phyloP scores from a whole-genome alignment of 2,797 vertebrate species.

The Glossophaga mutica region DNA sequence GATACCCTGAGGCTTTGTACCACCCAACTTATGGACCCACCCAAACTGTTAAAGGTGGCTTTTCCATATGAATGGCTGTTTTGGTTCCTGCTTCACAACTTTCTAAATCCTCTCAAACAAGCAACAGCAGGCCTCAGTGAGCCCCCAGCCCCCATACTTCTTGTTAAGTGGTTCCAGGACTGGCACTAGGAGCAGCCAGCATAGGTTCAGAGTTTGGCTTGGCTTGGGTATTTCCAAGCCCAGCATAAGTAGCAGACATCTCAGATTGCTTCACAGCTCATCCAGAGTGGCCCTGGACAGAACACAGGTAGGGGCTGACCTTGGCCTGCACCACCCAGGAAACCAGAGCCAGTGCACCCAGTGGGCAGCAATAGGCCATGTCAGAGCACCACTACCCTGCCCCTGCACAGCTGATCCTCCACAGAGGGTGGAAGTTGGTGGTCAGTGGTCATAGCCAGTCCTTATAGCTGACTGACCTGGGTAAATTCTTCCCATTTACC shows the following conservation, averaged over 20 bases:
- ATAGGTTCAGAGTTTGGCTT: neutral
- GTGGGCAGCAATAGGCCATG: neutral
- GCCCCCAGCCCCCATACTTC: neutral
- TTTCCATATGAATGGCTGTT: neutral
- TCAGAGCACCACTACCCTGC: neutral
- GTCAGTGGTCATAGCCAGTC: neutral
- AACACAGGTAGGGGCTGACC: neutral
- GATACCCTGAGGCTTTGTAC: neutral
- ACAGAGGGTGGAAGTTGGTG: neutral
- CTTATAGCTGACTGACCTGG: neutral
- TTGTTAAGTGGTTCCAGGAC: neutral
- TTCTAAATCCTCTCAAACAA: neutral
- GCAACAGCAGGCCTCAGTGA: neutral
- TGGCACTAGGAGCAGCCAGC: neutral
- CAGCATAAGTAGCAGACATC: neutral
- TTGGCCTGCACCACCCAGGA: neutral
- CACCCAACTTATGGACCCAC: neutral
- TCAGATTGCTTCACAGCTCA: neutral
- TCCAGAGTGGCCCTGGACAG: neutral
- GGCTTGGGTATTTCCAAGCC: neutral
- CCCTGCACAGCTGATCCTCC: neutral
- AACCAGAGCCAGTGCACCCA: neutral
- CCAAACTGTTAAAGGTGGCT: neutral
- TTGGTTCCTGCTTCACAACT: neutral
- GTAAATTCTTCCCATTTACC: no score